Evolutionary conservation across 2,797 vertebrate species (phyloP), one percentile per base, ranked within the genome.

Genomic region (Enteromius thamalakanensis): DNA sequence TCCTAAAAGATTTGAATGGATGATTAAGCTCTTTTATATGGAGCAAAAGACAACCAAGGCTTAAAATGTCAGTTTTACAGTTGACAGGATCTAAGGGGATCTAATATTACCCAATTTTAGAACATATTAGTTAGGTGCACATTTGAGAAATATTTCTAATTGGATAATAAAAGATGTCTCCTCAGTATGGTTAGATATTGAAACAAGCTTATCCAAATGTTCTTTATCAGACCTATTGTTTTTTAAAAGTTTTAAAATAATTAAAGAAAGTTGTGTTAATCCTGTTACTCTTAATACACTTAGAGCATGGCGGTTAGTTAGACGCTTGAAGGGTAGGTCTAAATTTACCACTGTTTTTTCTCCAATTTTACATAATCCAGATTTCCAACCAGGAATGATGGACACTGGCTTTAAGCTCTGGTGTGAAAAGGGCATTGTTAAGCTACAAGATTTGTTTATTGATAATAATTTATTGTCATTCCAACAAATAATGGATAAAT

Each of bases 131-230:
- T 34, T 34, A 34, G 32, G 32, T 34, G 32, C 32, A 37, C 81
- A 84, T n/a, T 14, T 87, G 32, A 70, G 79, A 21, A 64, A 51
- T 65, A 83, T 89, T 47, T 76, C 32, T 64, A 40, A 81, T 6
- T 81, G 80, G 72, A 14, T 81, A 8, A 5, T 6, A 40, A 62
- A 55, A 23, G 65, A 76, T 12, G 4, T 14, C 45, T 8, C 32
- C 3, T 84, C 68, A 32, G 32, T 78, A 9, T 84, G 62, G 70
- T 60, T 85, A 14, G 71, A 76, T 70, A 58, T 70, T 60, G 72
- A 85, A 67, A 45, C 55, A 60, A 17, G 14, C 11, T 19, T 17
- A 15, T 77, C 14, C 17, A 64, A 64, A 77, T 47, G 47, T 19
- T 14, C 55, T 9, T 26, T 76, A 42, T 15, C 17, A 60, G 55